Evolutionary conservation across 2,797 vertebrate genomes (phyloP), one percentile per base, ranked within the genome.

Genomic region (Alfaro cultratus): DNA sequence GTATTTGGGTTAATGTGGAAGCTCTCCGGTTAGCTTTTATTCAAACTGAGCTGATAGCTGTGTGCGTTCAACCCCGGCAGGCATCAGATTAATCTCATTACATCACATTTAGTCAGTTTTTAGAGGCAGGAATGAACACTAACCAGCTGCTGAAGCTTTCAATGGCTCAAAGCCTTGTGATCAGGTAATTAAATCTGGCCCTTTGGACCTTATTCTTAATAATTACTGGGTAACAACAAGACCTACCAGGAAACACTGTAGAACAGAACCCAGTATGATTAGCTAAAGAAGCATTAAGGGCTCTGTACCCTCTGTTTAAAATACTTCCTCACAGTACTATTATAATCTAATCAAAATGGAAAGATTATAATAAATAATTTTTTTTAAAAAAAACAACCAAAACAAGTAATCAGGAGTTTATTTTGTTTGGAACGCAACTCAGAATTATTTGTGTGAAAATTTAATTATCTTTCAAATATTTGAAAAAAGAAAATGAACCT

Each of bases 21-120:
- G 21, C n/a, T 57, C 72, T 74, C 49, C 23, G 45, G 41, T 78
- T 31, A 36, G 21, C 64, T 41, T 67, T 68, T 41, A 39, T 68
- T 41, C 64, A 68, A 76, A 74, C 76, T 4, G 64, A 81, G 71
- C 80, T 76, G 62, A 83, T 43, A 2, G 64, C 64, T 18, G 47
- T 75, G 82, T 77, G 85, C 3, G 55, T 76, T 85, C 9, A 18
- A 51, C 67, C 79, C 18, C 75, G 77, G 41, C 39, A 53, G 0
- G 83, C 77, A 68, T 45, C 79, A 79, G 74, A 90, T 84, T 86
- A 88, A 84, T 82, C 76, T 74, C 76, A 84, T 92, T 92, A 83
- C 83, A 73, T 87, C 89, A 94, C 84, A 76, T 88, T 88, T 80
- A 78, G 83, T 83, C 77, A 76, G 74, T 76, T 62, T 87, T 83